Base-by-base conservation (phyloP, 2,113 vertebrate genomes). In the Ageneiosus marmoratus region DNA sequence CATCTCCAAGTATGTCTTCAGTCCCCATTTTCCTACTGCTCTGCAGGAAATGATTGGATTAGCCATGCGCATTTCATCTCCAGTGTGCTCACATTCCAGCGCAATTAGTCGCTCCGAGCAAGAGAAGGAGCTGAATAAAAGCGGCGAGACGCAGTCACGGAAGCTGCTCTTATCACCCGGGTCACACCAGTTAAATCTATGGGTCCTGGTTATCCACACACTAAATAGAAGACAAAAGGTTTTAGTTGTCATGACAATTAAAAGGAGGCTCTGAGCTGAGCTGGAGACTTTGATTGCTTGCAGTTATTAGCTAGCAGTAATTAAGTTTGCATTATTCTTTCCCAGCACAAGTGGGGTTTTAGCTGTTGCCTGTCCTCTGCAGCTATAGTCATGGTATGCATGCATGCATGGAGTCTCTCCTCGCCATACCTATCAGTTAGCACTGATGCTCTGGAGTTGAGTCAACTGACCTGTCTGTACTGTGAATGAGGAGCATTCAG, bases 251-350 rank as follows among this genome's bases (percentile, higher is more conserved):
- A 86, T 89, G 89, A 90, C 90, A 92, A 91, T 93, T 92, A 93
- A 82, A 88, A 85, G 70, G 77, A 92, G 90, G 89, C 90, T 91
- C 86, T 83, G 90, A 90, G 90, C 89, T 27, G 89, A 88, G 87
- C 88, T 83, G 88, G 87, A 5, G 89, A 85, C 85, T 87, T 90
- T 78, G 76, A 92, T 90, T 90, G 90, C 91, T 86, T 85, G 80
- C 88, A 90, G 90, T 93, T 94, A 94, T 94, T 92, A 94, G 90
- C 90, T 88, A 88, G 88, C 65, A 67, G 87, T 93, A 92, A 94
- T 94, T 93, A 93, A 87, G 89, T 89, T 90, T 90, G 88, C 87
- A 92, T 92, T 93, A 92, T 92, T 92, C 91, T 89, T 77, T 74
- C 11, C 78, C 77, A 32, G 83, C 88, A 86, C 76, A 84, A 85